These are phyloP conservation scores for Hylia prasina DNA, from an alignment of 2,113 vertebrate species.

Conservation along the genomic window DNA sequence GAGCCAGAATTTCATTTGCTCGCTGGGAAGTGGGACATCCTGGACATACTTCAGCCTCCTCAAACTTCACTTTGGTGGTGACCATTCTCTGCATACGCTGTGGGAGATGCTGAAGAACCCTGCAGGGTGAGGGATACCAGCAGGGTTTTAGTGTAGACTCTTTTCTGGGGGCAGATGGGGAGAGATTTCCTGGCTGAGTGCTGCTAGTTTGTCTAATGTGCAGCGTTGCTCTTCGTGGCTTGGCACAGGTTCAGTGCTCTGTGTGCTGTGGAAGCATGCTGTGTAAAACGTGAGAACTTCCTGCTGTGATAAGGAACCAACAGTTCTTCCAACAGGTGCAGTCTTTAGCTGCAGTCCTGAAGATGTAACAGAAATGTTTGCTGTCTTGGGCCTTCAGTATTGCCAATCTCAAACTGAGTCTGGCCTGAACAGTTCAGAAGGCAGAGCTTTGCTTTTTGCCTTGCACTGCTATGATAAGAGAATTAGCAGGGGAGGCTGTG, in stretches of 20 bases:
- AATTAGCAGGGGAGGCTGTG: background rate
- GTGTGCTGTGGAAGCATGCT: background rate
- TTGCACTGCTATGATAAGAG: background rate
- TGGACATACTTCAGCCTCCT: background rate
- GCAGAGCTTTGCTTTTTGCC: background rate
- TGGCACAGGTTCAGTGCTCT: background rate
- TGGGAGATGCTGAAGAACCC: background rate
- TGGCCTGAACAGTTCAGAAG: background rate
- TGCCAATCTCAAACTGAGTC: background rate
- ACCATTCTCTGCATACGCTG: background rate
- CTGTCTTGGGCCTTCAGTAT: background rate
- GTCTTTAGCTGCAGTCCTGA: background rate
- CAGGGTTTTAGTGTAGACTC: background rate
- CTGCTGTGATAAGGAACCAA: background rate
- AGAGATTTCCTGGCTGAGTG: background rate
- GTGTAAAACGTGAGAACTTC: background rate
- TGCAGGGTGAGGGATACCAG: background rate
- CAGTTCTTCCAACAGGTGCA: constrained; percentile 26
- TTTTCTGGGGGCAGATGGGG: background rate
- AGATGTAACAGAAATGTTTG: background rate
- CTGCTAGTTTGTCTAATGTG: rapidly evolving
- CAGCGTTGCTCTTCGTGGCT: background rate
- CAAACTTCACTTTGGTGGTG: background rate
- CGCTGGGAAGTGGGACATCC: background rate
- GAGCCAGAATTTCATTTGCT: background rate